phyloP scores from a whole-genome alignment of 2,113 vertebrate species.

The Apodemus sylvaticus region DNA sequence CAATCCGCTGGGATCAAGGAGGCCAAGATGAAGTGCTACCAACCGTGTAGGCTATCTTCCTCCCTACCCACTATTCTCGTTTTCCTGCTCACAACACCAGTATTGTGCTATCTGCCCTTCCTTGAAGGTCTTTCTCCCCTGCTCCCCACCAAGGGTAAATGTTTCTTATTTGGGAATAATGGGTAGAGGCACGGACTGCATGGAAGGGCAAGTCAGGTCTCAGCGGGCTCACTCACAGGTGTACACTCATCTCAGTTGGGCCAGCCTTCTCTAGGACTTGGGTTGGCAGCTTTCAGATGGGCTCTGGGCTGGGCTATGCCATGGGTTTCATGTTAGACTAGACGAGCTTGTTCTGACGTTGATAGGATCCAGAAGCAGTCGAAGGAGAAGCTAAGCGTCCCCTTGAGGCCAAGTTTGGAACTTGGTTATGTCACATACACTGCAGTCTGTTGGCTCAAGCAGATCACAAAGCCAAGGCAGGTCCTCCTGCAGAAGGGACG shows the following conservation, averaged over 20 bases:
- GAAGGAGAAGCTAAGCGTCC: neutral
- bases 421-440: neutral
- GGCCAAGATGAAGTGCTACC: neutral
- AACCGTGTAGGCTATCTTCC: neutral
- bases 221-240: fast-evolving
- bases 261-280: neutral
- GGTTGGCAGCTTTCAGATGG: neutral
- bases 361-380: neutral
- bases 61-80: neutral
- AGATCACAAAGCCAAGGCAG: neutral
- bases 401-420: neutral
- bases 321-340: neutral
- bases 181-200: too few relatives aligned
- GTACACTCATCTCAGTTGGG: neutral
- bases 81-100: neutral
- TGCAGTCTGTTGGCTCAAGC: neutral
- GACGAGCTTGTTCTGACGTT: neutral
- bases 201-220: neutral
- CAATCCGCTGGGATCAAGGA: neutral
- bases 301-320: too few relatives aligned
- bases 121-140: neutral
- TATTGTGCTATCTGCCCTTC: too few relatives aligned
- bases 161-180: neutral
- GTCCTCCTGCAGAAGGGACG: neutral
- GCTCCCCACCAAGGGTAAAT: neutral